These are phyloP conservation scores for Balanococcus diminutus DNA, from an alignment of 2,888 invertebrate species.

Conservation along the genomic window DNA sequence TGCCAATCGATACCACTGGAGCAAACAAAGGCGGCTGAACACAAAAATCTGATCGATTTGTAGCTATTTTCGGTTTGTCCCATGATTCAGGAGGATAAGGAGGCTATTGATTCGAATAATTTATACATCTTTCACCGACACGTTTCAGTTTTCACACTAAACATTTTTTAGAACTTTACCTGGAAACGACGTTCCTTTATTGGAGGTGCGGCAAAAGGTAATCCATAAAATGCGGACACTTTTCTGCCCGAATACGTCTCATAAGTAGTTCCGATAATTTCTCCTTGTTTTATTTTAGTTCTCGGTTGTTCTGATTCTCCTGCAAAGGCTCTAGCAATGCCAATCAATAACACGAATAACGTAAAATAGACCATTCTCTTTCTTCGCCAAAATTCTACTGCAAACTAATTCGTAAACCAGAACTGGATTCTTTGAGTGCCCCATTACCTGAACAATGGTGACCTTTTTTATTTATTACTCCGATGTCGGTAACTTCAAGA, in stretches of 20 bases:
- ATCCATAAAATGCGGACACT: not conserved
- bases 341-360: not conserved
- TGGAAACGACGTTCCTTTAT: not conserved
- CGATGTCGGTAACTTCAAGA: too few species aligned
- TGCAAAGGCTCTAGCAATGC: not conserved
- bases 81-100: not conserved
- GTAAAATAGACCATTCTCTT: not conserved
- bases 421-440: too few species aligned
- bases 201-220: not conserved
- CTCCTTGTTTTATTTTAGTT: not conserved
- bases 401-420: not conserved
- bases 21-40: not conserved
- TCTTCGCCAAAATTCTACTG: not conserved
- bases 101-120: not conserved
- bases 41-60: not conserved
- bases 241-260: not conserved
- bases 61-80: not conserved
- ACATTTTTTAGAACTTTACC: not conserved
- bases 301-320: not conserved
- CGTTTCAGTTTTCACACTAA: not conserved
- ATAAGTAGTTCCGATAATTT: not conserved
- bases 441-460: not conserved
- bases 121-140: not conserved
- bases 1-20: not conserved
- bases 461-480: not conserved